Evolutionary conservation across 1,140 invertebrate species (phyloP), one percentile per base, ranked within the genome.

Genomic region (Neodiprion pinetum): DNA sequence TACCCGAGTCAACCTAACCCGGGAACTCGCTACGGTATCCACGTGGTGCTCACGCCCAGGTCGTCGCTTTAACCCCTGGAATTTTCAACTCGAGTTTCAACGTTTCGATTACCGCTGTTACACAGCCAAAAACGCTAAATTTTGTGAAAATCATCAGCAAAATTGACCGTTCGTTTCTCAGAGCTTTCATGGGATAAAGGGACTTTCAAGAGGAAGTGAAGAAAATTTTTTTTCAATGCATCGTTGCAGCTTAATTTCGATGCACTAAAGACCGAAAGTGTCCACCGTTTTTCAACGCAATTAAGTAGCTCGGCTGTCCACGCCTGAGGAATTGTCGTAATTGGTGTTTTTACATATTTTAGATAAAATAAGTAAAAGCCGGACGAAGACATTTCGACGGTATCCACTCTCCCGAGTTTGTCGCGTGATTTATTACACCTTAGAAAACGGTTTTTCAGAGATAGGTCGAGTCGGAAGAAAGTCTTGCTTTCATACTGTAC

Each of bases 51-150:
- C 23, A n/a, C 28, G 28, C 28, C 28, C 5, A 40, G 28, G 1
- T 40, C 70, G 21, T 80, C 77, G 85, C 83, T 79, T 79, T 75
- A 76, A 79, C 79, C 77, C 80, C 77, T 78, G 76, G 80, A 79
- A 80, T 81, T 79, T 76, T 74, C 73, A 74, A 68, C 66, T 75
- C 72, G 66, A 73, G 23, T 72, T 73, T 73, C 66, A 78, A 67
- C 69, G 23, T 76, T 74, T 67, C 49, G 10, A 47, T 73, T 1
- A 21, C 17, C 17, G 17, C 17, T 21, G 17, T 21, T 21, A 21
- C 17, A 21, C 17, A 21, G 17, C 17, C 17, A 67, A 47, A 68
- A 49, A 23, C n/a, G 48, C 40, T 40, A 5, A 40, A 40, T 40
- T 40, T 40, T 40, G 5, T 21, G 0, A 21, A 21, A 21, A 9